Evolutionary conservation across 37 sponge, comb jelly and placozoan species (phyloP), one percentile per base, ranked within the genome.

Genomic region (Trichoplax adhaerens): DNA sequence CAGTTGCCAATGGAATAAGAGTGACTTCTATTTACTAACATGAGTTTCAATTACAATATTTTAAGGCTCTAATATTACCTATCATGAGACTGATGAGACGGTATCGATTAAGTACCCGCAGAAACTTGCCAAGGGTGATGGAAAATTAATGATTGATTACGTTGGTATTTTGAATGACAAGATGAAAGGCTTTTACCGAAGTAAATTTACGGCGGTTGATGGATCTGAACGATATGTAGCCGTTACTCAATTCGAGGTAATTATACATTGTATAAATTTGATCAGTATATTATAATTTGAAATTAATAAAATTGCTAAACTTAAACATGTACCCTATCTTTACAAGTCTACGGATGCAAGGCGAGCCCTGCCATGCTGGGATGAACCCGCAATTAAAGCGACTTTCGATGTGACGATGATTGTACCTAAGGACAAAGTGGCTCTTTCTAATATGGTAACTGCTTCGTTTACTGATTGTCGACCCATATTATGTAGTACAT

Each of bases 291-390:
- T 29, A 29, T 29, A 29, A 29, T 29, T 29, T 29, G 29, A 29
- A 29, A 29, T 29, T 29, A 29, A 29, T 29, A 29, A 29, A 29
- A 29, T 29, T 29, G 29, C 29, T 29, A 29, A 29, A 29, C 46
- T 55, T 1, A 2, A 1, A 54, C 4, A 29, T 48, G 55, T 55
- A 29, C 4, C 71, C n/a, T 58, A 12, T 1, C 71, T 58, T 1
- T 46, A 6, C 6, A 66, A 87, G 87, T 67, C 97, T 48, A 80
- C 89, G 50, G 98, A 96, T 84, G 98, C 98, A n/a, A 67, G 98
- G 0, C 74, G 89, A 49, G 98, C 98, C 53, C 69, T 96, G 55
- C 98, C 98, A 8, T 95, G 97, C 61, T 95, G 97, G 97, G 97
- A 95, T 68, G 97, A 95, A 64, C 97, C 97, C 12, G 84, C 86